Evolutionary conservation across 2,888 invertebrate genomes (phyloP), one percentile per base, ranked within the genome.

Genomic region (Rhagonycha lutea): DNA sequence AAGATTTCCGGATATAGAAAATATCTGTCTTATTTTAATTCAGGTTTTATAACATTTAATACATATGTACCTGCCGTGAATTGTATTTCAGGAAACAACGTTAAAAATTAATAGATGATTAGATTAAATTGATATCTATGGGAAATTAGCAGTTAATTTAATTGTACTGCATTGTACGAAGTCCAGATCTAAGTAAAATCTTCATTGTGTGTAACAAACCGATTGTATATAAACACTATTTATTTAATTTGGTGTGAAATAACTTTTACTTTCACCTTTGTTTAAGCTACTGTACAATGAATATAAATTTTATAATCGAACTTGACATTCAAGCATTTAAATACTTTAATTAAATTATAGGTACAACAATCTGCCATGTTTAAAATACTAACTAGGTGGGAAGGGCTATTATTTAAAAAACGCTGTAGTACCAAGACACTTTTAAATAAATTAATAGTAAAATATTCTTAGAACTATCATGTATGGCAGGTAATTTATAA

Each of bases 191-290:
- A n/a, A n/a, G 47, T 47, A 47, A 47, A 47, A 47, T 47, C 47
- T 47, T 47, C 47, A 47, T 65, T 65, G 63, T 65, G 8, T 65
- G 18, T 26, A 26, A 65, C 8, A n/a, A 65, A 65, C 23, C 26
- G 63, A 65, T 65, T 65, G 63, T 65, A 24, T 65, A 47, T 47
- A 47, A 47, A 47, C 24, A 65, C n/a, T 14, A 65, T 65, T 65
- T 68, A 32, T 68, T 32, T 68, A 47, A 24, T 65, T 14, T 67
- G 70, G 32, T 70, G 70, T 18, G 74, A 74, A 74, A 69, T 69
- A 26, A 74, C 74, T 74, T 74, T 74, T 70, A 74, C 74, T 74
- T 74, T 74, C 70, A 47, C 74, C 74, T 74, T 74, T 74, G 74
- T 74, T 69, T 63, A 24, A 69, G 18, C 69, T 73, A 74, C 61